These are phyloP conservation scores for Pheosia tremula DNA, from an alignment of 2,888 invertebrate genomes.

Conservation along the genomic window DNA sequence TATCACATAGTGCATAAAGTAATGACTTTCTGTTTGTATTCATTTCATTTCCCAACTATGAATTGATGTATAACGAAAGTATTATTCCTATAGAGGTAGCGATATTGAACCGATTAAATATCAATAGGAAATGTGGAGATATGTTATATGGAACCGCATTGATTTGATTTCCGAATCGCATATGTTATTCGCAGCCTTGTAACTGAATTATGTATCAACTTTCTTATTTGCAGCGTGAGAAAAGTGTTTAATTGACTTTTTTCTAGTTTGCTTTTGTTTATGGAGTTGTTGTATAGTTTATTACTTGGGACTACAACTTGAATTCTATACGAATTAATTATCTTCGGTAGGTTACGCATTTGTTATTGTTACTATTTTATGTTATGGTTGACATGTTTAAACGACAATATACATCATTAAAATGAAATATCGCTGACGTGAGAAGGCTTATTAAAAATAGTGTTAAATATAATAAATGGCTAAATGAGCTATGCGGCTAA, in stretches of 20 bases:
- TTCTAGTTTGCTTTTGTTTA: too few relatives aligned
- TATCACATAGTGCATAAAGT: conserved; percentile 6
- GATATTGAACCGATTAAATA: conserved; percentile 1
- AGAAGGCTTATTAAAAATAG: too few relatives aligned
- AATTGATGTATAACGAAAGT: conserved; percentile 27
- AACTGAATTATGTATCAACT: not conserved
- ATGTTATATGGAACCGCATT: not conserved
- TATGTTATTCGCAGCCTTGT: not conserved
- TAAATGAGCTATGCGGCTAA: too few relatives aligned
- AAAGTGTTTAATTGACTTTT: not conserved
- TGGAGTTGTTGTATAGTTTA: too few relatives aligned
- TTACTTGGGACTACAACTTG: too few relatives aligned
- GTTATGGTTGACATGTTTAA: too few relatives aligned
- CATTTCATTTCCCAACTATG: conserved; percentile 9
- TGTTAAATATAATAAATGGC: too few relatives aligned
- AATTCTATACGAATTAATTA: too few relatives aligned
- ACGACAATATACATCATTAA: too few relatives aligned
- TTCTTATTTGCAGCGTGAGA: not conserved
- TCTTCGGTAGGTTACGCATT: too few relatives aligned
- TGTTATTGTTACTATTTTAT: too few relatives aligned
- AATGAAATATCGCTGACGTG: too few relatives aligned
- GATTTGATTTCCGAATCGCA: conserved; percentile 2
- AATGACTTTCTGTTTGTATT: conserved; percentile 6
- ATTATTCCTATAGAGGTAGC: conserved; percentile 1
- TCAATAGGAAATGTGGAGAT: conserved; percentile 10